These are phyloP conservation scores for Ispidina picta DNA, from an alignment of 2,797 vertebrate species.

Conservation along the genomic window DNA sequence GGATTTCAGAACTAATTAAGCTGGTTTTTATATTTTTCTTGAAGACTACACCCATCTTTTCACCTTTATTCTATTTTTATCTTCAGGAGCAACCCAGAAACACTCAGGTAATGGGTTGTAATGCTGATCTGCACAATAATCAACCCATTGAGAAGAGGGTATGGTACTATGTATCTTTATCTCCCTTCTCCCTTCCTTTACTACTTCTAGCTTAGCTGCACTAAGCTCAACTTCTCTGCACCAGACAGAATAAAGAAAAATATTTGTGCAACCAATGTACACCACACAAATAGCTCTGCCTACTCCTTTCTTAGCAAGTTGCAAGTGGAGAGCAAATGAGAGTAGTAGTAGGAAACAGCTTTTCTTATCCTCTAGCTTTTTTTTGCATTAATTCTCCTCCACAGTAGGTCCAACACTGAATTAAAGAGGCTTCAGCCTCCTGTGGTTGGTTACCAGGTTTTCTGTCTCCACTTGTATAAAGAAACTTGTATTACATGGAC, in stretches of 20 bases:
- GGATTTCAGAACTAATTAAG: not conserved
- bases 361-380: not conserved
- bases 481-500: not conserved
- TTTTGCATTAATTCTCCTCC: not conserved
- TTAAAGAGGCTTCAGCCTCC: not conserved
- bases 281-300: not conserved
- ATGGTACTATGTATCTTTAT: not conserved
- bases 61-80: not conserved
- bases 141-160: fast-evolving
- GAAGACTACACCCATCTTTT: not conserved
- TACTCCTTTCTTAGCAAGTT: not conserved
- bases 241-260: not conserved
- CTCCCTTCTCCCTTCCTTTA: not conserved
- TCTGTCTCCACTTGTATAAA: not conserved
- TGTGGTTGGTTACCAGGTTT: not conserved
- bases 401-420: not conserved
- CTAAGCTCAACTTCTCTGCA: not conserved
- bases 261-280: not conserved
- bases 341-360: not conserved
- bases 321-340: not conserved
- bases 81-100: not conserved
- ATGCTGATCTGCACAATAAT: not conserved
- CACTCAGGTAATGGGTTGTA: too few species aligned
- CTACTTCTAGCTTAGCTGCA: not conserved
- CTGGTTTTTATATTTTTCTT: fast-evolving